Base-by-base conservation (phyloP, 2,113 vertebrate genomes). In the Phaethornis superciliosus region DNA sequence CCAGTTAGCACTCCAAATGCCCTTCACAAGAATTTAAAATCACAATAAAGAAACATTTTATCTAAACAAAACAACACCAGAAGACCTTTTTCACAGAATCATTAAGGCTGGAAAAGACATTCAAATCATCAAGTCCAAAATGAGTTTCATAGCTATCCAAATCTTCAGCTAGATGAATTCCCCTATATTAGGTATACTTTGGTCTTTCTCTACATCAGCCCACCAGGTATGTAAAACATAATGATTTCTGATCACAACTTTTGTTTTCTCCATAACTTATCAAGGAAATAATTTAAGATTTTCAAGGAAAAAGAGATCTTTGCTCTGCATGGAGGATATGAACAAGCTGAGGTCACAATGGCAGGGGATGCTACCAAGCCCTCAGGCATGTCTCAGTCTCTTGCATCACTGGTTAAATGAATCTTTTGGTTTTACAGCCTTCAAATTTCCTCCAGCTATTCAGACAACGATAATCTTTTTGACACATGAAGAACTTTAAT, bases 371-470 rank as follows among this genome's bases (percentile, higher is more conserved):
- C 12, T 94, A 7, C 81, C 1, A 4, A 69, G 68, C 81, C 89
- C 86, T 17, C 75, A 78, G 90, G 89, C 56, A 56, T 6, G 13
- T 76, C 49, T 81, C 60, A 63, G 46, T 82, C 62, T 95, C 76
- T 92, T 93, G 78, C 56, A 79, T 85, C 68, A 46, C 68, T 95
- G 81, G 17, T 87, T 89, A 91, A 88, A 94, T 28, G 23, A 37
- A 81, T 47, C 44, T 88, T 82, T 83, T 65, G 27, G 46, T n/a
- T 96, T 88, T 81, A 35, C 44, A 79, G 64, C 51, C 80, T 87
- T 63, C 69, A 76, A 35, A 75, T 79, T 79, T 90, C 40, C 51
- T 81, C 58, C n/a, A 91, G 51, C 56, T 67, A 64, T 68, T 91
- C 77, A 80, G 33, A 76, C 42, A 67, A 75, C 1, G 32, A 71